These are phyloP conservation scores for Falco peregrinus DNA, from an alignment of 2,797 vertebrate species.

Conservation along the genomic window DNA sequence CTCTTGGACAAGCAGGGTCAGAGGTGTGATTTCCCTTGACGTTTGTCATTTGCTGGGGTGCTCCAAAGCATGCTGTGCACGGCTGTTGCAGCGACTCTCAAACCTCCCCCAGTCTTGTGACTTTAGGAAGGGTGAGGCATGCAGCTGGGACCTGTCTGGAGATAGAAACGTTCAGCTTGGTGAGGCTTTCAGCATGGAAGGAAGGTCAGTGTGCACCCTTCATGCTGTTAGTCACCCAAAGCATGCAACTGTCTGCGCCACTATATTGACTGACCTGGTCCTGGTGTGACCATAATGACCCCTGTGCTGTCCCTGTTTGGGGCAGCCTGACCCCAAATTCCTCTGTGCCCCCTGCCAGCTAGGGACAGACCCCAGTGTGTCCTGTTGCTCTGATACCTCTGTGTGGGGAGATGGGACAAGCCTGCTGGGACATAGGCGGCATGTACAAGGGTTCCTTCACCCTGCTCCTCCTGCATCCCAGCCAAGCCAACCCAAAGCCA, in stretches of 20 bases:
- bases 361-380: background rate
- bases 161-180: background rate
- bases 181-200: background rate
- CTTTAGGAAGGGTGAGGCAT: background rate
- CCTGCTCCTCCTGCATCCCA: background rate
- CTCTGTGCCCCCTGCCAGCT: background rate
- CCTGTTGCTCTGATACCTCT: background rate
- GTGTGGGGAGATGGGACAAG: background rate
- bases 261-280: background rate
- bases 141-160: background rate
- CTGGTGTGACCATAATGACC: background rate
- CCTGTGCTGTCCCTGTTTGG: background rate
- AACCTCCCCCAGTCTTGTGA: background rate
- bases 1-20: background rate
- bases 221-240: background rate
- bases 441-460: background rate
- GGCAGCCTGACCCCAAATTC: background rate
- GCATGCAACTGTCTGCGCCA: rapidly evolving
- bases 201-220: background rate
- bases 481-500: background rate
- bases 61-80: background rate
- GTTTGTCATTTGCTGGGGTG: background rate
- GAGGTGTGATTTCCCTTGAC: background rate
- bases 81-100: background rate
- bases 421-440: background rate